Percentiles rank a stretch among this genome's conserved stretches.
phyloP scores from a whole-genome alignment of 2,113 vertebrate species.

The Nannobrachium achirus region DNA sequence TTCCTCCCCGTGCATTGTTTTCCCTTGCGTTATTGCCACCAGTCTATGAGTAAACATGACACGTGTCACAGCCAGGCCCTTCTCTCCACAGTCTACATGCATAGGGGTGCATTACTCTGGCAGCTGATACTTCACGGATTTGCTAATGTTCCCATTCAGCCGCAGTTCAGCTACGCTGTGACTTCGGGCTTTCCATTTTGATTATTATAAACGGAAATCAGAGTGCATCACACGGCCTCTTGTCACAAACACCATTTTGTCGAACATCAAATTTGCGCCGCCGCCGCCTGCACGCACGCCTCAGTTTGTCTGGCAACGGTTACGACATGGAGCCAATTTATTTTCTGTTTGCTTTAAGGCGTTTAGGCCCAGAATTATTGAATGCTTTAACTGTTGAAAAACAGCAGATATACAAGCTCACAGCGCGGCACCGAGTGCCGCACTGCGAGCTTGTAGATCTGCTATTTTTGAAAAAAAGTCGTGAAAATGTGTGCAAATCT shows the following conservation, averaged over 20 bases:
- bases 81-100: conserved; percentile 42
- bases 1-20: conserved; percentile 19
- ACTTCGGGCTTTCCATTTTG: conserved; percentile 42
- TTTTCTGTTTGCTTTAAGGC: conserved; percentile 60
- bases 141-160: conserved; percentile 56
- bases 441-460: too few relatives aligned
- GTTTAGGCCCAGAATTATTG: too few relatives aligned
- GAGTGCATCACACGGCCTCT: conserved; percentile 57
- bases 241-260: conserved; percentile 68
- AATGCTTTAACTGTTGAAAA: too few relatives aligned
- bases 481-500: too few relatives aligned
- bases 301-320: conserved; percentile 57
- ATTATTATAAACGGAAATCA: conserved; percentile 70
- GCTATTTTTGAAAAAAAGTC: too few relatives aligned
- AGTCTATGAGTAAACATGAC: conserved; percentile 44
- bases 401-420: too few relatives aligned
- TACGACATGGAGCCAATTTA: conserved; percentile 70
- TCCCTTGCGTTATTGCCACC: conserved; percentile 33
- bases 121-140: conserved; percentile 51
- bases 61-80: conserved; percentile 46
- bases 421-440: too few relatives aligned
- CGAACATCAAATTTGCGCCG: conserved; percentile 60
- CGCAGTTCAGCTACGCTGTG: conserved; percentile 34
- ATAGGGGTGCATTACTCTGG: conserved; percentile 42
- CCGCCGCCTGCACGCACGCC: conserved; percentile 53